phyloP scores from a whole-genome alignment of 2,888 invertebrate genomes.

The Lasioglossum vierecki region DNA sequence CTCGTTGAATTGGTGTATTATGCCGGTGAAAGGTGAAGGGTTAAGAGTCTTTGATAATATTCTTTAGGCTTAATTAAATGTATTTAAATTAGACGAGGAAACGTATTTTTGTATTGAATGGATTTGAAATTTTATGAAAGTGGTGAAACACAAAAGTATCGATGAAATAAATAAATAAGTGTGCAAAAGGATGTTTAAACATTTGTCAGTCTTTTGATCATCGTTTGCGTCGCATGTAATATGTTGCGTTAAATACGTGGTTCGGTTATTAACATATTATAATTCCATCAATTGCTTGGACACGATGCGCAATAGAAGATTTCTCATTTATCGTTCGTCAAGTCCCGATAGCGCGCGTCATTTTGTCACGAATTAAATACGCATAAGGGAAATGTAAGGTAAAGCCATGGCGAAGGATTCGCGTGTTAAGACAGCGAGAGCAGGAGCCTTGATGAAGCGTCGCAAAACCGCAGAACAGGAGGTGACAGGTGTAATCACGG shows the following conservation, averaged over 20 bases:
- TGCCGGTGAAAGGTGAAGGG: neutral
- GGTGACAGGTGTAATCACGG: constrained; percentile 61
- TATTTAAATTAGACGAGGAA: neutral
- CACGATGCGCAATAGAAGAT: neutral
- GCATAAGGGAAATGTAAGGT: neutral
- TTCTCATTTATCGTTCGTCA: neutral
- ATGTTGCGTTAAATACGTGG: too few relatives aligned
- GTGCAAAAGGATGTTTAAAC: too few relatives aligned
- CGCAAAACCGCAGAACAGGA: constrained; percentile 57
- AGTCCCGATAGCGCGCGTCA: neutral
- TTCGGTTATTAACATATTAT: too few relatives aligned
- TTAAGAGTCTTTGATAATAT: neutral
- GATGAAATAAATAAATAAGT: too few relatives aligned
- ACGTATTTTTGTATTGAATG: neutral
- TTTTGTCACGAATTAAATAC: constrained; percentile 1
- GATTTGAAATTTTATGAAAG: neutral
- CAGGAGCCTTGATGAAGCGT: constrained; percentile 33
- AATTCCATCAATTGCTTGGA: too few relatives aligned
- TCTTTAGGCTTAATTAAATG: neutral
- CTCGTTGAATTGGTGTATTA: neutral
- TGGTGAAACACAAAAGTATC: too few relatives aligned
- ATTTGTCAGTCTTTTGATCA: too few relatives aligned
- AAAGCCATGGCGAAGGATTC: neutral
- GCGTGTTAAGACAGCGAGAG: constrained; percentile 3
- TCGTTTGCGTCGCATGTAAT: too few relatives aligned